phyloP scores from a whole-genome alignment of 2,888 invertebrate genomes.

The Erebia epiphron region DNA sequence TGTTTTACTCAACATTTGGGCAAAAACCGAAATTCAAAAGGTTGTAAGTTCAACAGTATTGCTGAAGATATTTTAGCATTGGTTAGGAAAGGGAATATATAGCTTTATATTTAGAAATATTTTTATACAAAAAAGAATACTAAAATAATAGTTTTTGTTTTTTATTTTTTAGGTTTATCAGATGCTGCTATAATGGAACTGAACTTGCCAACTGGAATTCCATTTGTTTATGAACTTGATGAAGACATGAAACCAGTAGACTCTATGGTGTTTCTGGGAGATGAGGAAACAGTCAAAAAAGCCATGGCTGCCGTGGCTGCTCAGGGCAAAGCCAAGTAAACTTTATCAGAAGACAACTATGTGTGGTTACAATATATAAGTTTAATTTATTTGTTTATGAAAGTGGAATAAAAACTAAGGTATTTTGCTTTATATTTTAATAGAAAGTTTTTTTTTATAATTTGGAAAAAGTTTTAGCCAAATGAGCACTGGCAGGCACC shows the following conservation, averaged over 20 bases:
- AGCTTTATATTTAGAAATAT: too few relatives aligned
- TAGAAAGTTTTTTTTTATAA: too few relatives aligned
- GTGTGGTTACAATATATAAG: not conserved
- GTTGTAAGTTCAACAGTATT: too few relatives aligned
- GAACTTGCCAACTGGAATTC: slow-evolving; percentile 91
- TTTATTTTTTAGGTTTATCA: slow-evolving; percentile 78
- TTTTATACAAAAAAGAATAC: too few relatives aligned
- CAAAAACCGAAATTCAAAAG: too few relatives aligned
- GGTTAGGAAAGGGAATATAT: too few relatives aligned
- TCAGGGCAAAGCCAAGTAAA: slow-evolving; percentile 88
- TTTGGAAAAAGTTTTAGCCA: not conserved
- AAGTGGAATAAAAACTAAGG: not conserved
- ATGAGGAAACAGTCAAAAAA: slow-evolving; percentile 89
- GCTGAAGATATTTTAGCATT: too few relatives aligned
- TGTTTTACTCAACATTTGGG: too few relatives aligned
- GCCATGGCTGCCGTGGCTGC: slow-evolving; percentile 91
- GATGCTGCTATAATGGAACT: slow-evolving; percentile 89
- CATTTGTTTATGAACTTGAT: slow-evolving; percentile 90
- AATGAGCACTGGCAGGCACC: too few relatives aligned
- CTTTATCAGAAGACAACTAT: not conserved
- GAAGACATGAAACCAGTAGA: slow-evolving; percentile 86
- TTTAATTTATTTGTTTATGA: slow-evolving; percentile 6
- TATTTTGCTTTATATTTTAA: slow-evolving; percentile 3
- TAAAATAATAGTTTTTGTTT: not conserved
- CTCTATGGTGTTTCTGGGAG: slow-evolving; percentile 89